Conservation (phyloP, 2,797 vertebrate species). For the Sylvilagus floridanus region DNA sequence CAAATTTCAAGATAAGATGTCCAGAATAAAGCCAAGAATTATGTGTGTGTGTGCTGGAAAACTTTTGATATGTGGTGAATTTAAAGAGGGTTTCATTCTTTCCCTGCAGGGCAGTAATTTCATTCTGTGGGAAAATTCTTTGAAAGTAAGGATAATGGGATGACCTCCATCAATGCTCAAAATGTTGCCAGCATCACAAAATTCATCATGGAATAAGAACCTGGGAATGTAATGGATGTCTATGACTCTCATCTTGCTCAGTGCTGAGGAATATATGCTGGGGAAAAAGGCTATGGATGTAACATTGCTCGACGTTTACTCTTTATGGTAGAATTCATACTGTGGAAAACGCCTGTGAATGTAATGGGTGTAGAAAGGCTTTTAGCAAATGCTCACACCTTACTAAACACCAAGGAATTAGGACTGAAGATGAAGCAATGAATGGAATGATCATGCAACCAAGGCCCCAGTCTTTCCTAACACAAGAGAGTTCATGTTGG, state of each 20-base stretch:
- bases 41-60: background rate
- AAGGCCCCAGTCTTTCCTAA: background rate
- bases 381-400: constrained; percentile 4
- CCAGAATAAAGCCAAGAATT: background rate
- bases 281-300: background rate
- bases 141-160: background rate
- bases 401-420: background rate
- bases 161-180: background rate
- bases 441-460: background rate
- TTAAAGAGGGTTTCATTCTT: constrained; percentile 23
- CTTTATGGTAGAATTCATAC: background rate
- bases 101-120: constrained; percentile 10
- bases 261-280: background rate
- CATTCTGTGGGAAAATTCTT: background rate
- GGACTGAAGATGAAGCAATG: background rate
- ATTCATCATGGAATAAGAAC: constrained; percentile 21
- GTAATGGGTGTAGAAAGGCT: background rate
- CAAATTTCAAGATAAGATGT: constrained; percentile 3
- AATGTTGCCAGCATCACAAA: background rate
- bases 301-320: background rate
- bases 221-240: background rate
- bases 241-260: background rate
- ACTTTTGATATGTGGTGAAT: background rate
- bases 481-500: background rate
- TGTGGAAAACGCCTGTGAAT: background rate